Evolutionary conservation across 1,140 invertebrate species (phyloP).

Genomic region (Atopsyche davidsoni): DNA sequence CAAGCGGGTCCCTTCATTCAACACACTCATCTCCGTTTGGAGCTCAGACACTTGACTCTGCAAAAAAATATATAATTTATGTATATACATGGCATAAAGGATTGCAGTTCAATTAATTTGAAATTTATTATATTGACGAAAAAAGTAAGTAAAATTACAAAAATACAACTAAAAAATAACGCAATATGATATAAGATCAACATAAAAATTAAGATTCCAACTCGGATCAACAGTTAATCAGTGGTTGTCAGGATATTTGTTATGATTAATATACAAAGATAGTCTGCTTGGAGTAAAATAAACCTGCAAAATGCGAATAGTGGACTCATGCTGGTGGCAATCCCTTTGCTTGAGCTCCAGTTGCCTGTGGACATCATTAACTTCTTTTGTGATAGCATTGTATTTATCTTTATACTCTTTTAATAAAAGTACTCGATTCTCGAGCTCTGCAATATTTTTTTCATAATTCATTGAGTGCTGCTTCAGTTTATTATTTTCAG

Average conservation of each 20-base stretch:
- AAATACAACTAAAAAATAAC: neutral
- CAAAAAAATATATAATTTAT: slow-evolving; percentile 3
- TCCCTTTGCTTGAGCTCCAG: neutral
- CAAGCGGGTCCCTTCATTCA: neutral
- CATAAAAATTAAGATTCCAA: neutral
- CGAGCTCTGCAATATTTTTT: neutral
- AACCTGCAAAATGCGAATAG: slow-evolving; percentile 1
- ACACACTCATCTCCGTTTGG: slow-evolving; percentile 6
- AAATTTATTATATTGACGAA: too few relatives aligned
- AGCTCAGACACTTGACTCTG: slow-evolving; percentile 7
- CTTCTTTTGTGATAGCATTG: neutral
- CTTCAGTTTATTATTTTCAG: slow-evolving; percentile 6
- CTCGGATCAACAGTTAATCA: neutral
- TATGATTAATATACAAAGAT: neutral
- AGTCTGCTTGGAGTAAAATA: neutral
- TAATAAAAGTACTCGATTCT: neutral
- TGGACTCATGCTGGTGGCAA: neutral
- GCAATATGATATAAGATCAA: neutral
- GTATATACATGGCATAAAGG: too few relatives aligned
- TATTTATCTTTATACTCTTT: neutral
- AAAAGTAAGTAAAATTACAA: slow-evolving; percentile 9
- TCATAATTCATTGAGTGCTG: neutral
- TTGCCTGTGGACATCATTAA: neutral
- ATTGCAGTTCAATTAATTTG: too few relatives aligned
- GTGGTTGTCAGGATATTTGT: neutral